Conservation (phyloP, 2,113 vertebrate genomes). For the Solea senegalensis region DNA sequence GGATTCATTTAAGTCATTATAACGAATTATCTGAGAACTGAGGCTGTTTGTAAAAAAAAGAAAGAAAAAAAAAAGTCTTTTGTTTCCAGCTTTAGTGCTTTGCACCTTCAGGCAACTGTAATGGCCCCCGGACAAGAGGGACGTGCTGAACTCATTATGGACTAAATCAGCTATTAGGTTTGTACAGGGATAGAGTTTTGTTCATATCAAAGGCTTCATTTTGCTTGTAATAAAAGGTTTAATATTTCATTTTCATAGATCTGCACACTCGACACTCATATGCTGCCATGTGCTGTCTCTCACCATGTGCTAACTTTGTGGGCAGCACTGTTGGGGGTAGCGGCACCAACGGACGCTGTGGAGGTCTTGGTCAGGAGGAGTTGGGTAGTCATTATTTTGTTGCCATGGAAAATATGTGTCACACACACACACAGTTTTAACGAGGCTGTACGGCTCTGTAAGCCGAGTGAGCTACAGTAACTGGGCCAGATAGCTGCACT, state of each 20-base stretch:
- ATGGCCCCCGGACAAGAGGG: constrained; percentile 87
- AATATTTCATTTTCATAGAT: constrained; percentile 86
- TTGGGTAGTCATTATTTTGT: constrained; percentile 73
- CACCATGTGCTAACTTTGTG: constrained; percentile 87
- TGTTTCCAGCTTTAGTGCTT: constrained; percentile 8
- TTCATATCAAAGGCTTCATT: constrained; percentile 86
- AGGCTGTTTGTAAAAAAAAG: too few relatives aligned
- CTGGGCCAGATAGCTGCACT: constrained; percentile 23
- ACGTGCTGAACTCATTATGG: constrained; percentile 88
- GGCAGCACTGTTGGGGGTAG: constrained; percentile 84
- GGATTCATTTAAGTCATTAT: neutral
- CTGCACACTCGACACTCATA: constrained; percentile 83
- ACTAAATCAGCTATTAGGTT: constrained; percentile 91
- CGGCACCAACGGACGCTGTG: constrained; percentile 87
- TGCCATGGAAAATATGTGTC: constrained; percentile 57
- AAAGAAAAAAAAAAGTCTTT: neutral
- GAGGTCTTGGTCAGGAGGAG: constrained; percentile 87
- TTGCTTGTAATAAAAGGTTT: constrained; percentile 59
- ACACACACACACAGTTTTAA: constrained; percentile 50
- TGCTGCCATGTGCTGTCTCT: neutral
- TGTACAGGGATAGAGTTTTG: constrained; percentile 87
- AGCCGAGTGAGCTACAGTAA: constrained; percentile 40
- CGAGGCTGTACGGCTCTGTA: constrained; percentile 39
- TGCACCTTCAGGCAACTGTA: neutral
- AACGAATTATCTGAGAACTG: neutral